These are phyloP conservation scores for Delichon dasypus DNA, from an alignment of 2,797 vertebrate species.

Conservation along the genomic window DNA sequence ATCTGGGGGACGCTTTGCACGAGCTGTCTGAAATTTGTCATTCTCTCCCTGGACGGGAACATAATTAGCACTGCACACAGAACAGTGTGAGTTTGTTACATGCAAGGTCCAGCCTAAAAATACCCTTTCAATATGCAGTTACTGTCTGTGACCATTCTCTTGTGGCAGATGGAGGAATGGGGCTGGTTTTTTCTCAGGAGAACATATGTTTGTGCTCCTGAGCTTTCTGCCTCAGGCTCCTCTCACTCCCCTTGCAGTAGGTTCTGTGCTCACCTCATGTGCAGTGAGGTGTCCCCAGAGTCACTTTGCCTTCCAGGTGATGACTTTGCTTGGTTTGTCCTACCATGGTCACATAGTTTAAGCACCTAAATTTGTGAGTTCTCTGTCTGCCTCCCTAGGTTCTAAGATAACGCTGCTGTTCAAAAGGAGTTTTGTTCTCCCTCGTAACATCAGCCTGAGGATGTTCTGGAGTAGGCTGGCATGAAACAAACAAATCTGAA, in stretches of 20 bases:
- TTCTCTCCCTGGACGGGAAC: accelerated
- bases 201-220: accelerated
- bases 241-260: neutral
- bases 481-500: neutral
- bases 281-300: too few species aligned
- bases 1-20: accelerated
- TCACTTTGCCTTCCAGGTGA: neutral
- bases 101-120: neutral
- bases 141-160: neutral
- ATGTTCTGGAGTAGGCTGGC: neutral
- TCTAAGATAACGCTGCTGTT: neutral
- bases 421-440: neutral
- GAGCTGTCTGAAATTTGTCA: neutral
- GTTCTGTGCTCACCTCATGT: accelerated
- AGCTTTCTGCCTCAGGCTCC: neutral
- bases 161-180: neutral
- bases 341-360: neutral
- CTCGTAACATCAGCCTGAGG: neutral
- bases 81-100: neutral
- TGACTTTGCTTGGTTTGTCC: neutral
- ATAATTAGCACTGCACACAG: neutral
- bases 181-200: neutral
- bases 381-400: too few species aligned
- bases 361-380: neutral
- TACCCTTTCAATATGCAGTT: neutral